phyloP scores from a whole-genome alignment of 2,888 invertebrate species.

The Aricia artaxerxes region DNA sequence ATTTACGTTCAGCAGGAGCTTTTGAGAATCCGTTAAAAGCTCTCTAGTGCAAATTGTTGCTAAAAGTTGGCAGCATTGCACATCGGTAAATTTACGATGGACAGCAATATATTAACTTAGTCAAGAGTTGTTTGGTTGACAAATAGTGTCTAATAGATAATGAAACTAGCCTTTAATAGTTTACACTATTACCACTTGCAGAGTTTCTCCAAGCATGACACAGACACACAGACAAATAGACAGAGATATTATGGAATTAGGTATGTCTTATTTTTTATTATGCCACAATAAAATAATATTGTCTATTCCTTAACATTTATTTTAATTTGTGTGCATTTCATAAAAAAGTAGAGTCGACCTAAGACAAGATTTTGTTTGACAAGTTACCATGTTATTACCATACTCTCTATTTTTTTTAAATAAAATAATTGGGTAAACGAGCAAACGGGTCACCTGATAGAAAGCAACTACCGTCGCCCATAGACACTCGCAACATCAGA shows the following conservation, averaged over 20 bases:
- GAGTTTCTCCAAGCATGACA: not conserved
- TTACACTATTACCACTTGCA: not conserved
- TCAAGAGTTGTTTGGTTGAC: conserved; percentile 28
- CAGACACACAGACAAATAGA: not conserved
- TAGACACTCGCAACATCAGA: no score
- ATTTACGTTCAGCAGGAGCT: not conserved
- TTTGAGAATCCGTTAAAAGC: not conserved
- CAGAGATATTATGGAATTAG: not conserved
- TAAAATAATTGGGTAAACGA: no score
- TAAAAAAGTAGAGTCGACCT: no score
- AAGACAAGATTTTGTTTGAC: no score
- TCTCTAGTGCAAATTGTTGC: not conserved
- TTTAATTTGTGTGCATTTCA: no score
- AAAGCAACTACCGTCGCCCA: no score
- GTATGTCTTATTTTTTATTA: no score
- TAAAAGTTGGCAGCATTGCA: not conserved
- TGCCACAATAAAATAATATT: no score
- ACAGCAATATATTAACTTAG: conserved; percentile 26
- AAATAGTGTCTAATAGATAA: conserved; percentile 29
- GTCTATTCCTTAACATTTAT: no score
- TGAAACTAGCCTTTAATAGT: conserved; percentile 14
- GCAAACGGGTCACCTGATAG: no score
- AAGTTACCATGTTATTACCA: no score
- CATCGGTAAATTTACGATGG: conserved; percentile 19
- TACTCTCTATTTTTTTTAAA: no score